Base-by-base conservation (phyloP, 2,113 vertebrate species). In the Microcebus jonahi region DNA sequence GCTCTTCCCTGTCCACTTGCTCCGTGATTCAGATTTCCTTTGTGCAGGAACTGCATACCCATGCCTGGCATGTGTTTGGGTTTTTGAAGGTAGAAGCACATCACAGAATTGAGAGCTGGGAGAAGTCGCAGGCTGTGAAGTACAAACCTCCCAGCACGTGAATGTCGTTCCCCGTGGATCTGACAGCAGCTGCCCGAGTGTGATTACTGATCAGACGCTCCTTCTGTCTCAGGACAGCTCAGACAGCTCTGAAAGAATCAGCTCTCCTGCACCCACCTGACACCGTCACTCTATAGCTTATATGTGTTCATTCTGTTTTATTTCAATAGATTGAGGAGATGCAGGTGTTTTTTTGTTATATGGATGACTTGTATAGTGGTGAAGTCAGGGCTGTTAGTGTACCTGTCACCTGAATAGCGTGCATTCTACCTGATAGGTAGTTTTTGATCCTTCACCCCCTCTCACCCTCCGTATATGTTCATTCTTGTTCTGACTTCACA, bases 61-160 rank as follows among this genome's bases (percentile, higher is more conserved):
- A n/a, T 31, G 29, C 31, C 36, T 55, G 61, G 50, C 0, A 0
- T 13, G 18, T 3, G 15, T 21, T 39, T 55, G 25, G 31, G 13
- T 6, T n/a, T 73, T 45, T 53, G 3, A 17, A 7, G 23, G 31
- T 61, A 11, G 13, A 8, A 0, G 6, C 3, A 0, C 39, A n/a
- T 53, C 61, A 4, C 34, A 25, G 57, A 83, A 61, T 55, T 50
- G 23, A 50, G 63, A 73, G 17, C 36, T 23, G 8, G 55, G 48
- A 84, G 55, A 42, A 36, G n/a, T 36, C 3, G 7, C 68, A 4
- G 1, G 11, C 45, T 17, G 5, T 3, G 31, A n/a, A 39, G 15
- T 31, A 7, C 48, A 67, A 20, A 45, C 10, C 39, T 71, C 36
- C 25, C 23, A 42, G 70, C 84, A 59, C 13, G 1, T 29, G 57